Base-by-base conservation (phyloP, 2,888 invertebrate genomes). In the Aleiodes testaceus region DNA sequence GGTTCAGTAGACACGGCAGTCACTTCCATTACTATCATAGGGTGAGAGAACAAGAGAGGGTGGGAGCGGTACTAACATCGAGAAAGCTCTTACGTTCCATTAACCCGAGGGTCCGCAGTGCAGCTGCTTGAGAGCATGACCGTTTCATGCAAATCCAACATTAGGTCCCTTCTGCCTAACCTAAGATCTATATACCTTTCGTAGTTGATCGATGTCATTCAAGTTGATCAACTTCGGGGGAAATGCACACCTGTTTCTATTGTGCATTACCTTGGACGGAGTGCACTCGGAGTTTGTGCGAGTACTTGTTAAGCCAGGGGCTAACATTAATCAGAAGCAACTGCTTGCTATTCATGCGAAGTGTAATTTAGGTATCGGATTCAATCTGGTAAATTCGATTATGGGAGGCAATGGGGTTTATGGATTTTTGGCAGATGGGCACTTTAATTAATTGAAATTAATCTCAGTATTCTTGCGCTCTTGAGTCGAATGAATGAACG, bases 61-160 rank as follows among this genome's bases (percentile, higher is more conserved):
- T 20, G 18, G 1, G 59, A 16, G 14, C 47, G 22, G 64, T 69
- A 61, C 71, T 69, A 61, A 66, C 26, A 73, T 66, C 74, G 63
- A 66, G 72, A 73, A 78, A 75, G 78, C 79, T 81, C 78, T 80
- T 76, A 77, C 75, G 73, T 74, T 70, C 78, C 76, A 78, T 79
- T 78, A 79, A 77, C 76, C 69, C 50, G 65, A 72, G 68, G 70
- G 66, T 59, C 66, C 59, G 65, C 52, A 53, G 63, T 63, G 30
- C 59, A 63, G 63, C 64, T 70, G 64, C 66, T 63, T 70, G 66
- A 66, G 66, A 69, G 69, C 47, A 52, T 50, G 53, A 69, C 59
- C 65, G 36, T n/a, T 45, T 45, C 50, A 72, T 72, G 72, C 44
- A 69, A 69, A 69, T 69, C 61, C 42, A 42, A 42, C 16, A 55